phyloP scores from a whole-genome alignment of 2,888 invertebrate genomes.

The Trachelus iudaicus region DNA sequence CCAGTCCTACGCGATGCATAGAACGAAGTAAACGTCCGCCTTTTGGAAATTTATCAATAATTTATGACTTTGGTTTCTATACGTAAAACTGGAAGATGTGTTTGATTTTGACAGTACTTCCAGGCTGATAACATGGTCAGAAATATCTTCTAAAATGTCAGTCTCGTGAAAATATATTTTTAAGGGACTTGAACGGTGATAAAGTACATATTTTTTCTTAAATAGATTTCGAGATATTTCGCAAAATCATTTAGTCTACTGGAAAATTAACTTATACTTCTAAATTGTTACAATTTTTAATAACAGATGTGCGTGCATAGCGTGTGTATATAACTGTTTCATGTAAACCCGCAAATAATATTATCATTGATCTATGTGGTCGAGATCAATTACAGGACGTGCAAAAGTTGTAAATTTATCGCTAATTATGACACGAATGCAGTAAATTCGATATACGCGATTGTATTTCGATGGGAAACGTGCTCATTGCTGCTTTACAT shows the following conservation, averaged over 20 bases:
- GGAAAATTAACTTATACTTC: no score
- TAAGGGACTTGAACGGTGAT: not conserved
- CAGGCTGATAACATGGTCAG: not conserved
- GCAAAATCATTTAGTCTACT: no score
- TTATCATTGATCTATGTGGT: not conserved
- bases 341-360: not conserved
- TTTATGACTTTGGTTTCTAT: not conserved
- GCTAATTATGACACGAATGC: not conserved
- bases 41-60: not conserved
- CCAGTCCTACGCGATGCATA: not conserved
- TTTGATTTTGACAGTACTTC: not conserved
- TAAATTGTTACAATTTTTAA: no score
- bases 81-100: not conserved
- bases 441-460: not conserved
- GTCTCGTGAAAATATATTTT: not conserved
- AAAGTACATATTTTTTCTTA: not conserved
- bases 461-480: not conserved
- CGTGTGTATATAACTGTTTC: not conserved
- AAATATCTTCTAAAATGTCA: not conserved
- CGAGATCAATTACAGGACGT: not conserved
- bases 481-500: not conserved
- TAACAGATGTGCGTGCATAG: no score
- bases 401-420: not conserved
- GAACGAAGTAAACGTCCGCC: not conserved
- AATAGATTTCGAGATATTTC: no score